phyloP scores from a whole-genome alignment of 2,888 invertebrate species.

The Hydriomena furcata region DNA sequence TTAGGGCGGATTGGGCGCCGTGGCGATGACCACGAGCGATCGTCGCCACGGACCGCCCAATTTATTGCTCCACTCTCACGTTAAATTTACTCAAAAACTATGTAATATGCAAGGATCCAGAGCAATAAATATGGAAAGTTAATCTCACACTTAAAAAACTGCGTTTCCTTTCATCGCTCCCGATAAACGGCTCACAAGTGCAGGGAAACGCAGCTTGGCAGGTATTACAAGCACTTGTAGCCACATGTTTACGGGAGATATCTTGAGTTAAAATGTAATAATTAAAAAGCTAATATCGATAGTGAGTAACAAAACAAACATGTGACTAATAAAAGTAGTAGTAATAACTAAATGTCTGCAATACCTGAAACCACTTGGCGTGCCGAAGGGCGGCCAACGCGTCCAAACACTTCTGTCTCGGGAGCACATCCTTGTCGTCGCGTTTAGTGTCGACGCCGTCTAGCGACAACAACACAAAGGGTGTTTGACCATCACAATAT shows the following conservation, averaged over 20 bases:
- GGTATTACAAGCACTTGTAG: conserved; percentile 66
- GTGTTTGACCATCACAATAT: conserved; percentile 89
- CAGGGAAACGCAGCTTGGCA: conserved; percentile 71
- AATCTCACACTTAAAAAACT: conserved; percentile 50
- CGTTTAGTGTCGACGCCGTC: conserved; percentile 86
- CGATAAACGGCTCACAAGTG: conserved; percentile 63
- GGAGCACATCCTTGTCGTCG: conserved; percentile 96
- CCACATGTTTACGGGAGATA: conserved; percentile 78
- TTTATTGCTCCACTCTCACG: conserved; percentile 54
- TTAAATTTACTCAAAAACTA: conserved; percentile 22
- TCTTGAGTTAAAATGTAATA: conserved; percentile 39
- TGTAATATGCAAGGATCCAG: conserved; percentile 39
- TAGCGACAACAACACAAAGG: conserved; percentile 86
- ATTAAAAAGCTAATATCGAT: conserved; percentile 45
- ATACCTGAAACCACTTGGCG: conserved; percentile 99
- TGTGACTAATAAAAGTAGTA: conserved; percentile 80
- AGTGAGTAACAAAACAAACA: conserved; percentile 65
- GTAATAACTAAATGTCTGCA: conserved; percentile 82
- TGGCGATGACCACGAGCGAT: conserved; percentile 12
- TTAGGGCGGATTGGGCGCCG: neutral
- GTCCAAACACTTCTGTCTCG: conserved; percentile 99
- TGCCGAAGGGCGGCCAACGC: conserved; percentile 99
- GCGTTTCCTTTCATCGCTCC: conserved; percentile 62
- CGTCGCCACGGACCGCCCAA: conserved; percentile 24
- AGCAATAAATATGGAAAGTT: conserved; percentile 53